Conservation (phyloP, 2,888 invertebrate genomes). For the Drosophila suboccidentalis region DNA sequence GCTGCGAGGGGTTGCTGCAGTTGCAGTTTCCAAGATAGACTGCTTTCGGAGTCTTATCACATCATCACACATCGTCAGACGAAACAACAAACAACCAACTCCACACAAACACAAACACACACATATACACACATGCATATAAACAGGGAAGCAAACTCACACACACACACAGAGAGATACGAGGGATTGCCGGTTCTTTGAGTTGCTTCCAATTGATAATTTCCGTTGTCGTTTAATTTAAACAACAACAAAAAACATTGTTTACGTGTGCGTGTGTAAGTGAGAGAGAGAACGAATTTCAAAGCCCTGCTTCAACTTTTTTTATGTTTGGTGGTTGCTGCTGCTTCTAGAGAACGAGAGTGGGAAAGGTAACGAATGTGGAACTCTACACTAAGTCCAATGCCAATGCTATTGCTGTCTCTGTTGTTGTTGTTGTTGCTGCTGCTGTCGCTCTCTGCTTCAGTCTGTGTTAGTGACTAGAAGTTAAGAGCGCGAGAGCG, state of each 20-base stretch:
- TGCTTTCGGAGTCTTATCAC: slow-evolving; percentile 58
- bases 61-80: slow-evolving; percentile 53
- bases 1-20: slow-evolving; percentile 32
- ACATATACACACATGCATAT: slow-evolving; percentile 5
- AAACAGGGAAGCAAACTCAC: slow-evolving; percentile 14
- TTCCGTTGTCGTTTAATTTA: slow-evolving; percentile 74
- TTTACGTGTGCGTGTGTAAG: slow-evolving; percentile 7
- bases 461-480: slow-evolving; percentile 60
- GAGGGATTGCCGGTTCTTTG: slow-evolving; percentile 52
- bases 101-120: slow-evolving; percentile 15
- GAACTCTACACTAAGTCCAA: slow-evolving; percentile 54
- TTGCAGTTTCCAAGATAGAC: slow-evolving; percentile 43
- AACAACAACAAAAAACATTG: slow-evolving; percentile 50
- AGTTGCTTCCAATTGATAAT: slow-evolving; percentile 70
- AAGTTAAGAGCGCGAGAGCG: slow-evolving; percentile 58
- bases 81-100: slow-evolving; percentile 52
- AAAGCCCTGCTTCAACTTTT: slow-evolving; percentile 70
- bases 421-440: slow-evolving; percentile 2
- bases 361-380: slow-evolving; percentile 18
- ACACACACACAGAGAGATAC: slow-evolving; percentile 17
- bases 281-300: slow-evolving; percentile 16
- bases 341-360: slow-evolving; percentile 22
- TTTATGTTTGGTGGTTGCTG: slow-evolving; percentile 52
- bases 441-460: slow-evolving; percentile 19
- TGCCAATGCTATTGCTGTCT: slow-evolving; percentile 22